Conservation (phyloP, 2,113 vertebrate genomes). For the Eulemur rufifrons region DNA sequence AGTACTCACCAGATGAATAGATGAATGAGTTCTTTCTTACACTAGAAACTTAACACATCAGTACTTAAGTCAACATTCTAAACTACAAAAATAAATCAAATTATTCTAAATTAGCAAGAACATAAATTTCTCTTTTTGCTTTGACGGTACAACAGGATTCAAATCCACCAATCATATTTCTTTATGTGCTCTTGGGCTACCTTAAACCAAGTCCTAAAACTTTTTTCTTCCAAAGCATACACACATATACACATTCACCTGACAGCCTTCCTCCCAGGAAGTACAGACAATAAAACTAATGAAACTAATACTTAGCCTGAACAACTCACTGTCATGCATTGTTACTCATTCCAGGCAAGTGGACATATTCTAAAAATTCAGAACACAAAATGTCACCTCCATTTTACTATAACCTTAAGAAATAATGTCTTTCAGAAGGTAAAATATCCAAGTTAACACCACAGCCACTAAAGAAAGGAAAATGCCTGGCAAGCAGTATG, state of each 20-base stretch:
- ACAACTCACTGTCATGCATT: neutral
- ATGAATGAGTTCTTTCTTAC: neutral
- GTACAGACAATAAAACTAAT: neutral
- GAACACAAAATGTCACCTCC: neutral
- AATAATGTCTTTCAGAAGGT: slow-evolving; percentile 35
- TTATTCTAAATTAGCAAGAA: slow-evolving; percentile 21
- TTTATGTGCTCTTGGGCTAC: neutral
- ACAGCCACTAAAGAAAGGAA: neutral
- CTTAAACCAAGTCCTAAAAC: neutral
- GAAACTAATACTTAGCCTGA: neutral
- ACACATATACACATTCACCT: neutral
- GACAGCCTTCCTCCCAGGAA: neutral
- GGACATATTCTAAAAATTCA: neutral
- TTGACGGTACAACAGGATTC: neutral
- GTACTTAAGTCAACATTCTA: neutral
- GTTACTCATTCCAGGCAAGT: slow-evolving; percentile 11
- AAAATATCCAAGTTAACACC: slow-evolving; percentile 16
- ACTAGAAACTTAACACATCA: neutral
- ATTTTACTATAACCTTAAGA: slow-evolving; percentile 19
- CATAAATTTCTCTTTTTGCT: neutral
- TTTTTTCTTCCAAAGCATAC: neutral
- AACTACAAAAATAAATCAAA: neutral
- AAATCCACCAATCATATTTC: neutral
- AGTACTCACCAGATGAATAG: neutral
- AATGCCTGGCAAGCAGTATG: neutral